Base-by-base conservation (phyloP, 2,797 vertebrate genomes). In the Leptoclinus maculatus region DNA sequence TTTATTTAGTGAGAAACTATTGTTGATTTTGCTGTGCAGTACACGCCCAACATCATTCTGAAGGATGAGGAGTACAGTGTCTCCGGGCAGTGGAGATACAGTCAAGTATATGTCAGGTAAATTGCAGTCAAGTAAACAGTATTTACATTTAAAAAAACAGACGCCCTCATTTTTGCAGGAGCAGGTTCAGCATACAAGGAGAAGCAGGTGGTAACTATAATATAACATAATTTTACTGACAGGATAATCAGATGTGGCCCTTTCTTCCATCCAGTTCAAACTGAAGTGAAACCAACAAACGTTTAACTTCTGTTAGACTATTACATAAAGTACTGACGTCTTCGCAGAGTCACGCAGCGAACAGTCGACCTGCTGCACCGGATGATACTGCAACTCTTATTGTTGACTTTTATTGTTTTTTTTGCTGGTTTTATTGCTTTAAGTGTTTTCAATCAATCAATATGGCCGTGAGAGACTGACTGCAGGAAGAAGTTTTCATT, bases 21-120 rank as follows among this genome's bases (percentile, higher is more conserved):
- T 56, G 45, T 41, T 71, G 14, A 14, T 70, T 80, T 80, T 65
- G 54, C 77, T 54, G 74, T 80, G 68, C 60, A 83, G 65, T 79
- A 64, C 19, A 69, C 21, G 62, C 29, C 27, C 7, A 81, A 66
- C 16, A 68, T 38, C 62, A 74, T 79, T 78, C 76, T 56, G 53
- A 71, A 73, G 60, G 36, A 2, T 65, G 74, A 58, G 72, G 63
- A 63, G 62, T 27, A 34, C 4, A 53, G 74, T 49, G 62, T 77
- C 51, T 68, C 79, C 64, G 57, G 43, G 72, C 36, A 39, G 58
- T 78, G 1, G 53, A 12, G 21, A 85, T 38, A 6, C 47, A 75
- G 36, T 69, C 36, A 41, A 41, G 60, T 38, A 41, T 74, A 47
- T 45, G 49, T 53, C 49, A 53, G 49, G n/a, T 53, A 25, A 53